Evolutionary conservation across 2,113 vertebrate genomes (phyloP), one percentile per base, ranked within the genome.

Genomic region (Calyptomena viridis): DNA sequence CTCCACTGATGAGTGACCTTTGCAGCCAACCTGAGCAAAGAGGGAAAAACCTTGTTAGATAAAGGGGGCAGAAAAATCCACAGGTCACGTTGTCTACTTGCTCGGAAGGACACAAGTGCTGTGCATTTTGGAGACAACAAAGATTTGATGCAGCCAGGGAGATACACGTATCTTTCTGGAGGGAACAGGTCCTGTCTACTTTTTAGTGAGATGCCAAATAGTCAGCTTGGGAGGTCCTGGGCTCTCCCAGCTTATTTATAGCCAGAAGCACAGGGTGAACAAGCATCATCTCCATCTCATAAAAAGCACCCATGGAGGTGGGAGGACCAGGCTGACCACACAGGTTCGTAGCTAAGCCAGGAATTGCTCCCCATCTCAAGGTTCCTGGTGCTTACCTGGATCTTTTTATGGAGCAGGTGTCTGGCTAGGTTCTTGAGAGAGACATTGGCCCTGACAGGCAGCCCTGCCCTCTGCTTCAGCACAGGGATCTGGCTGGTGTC

Each of bases 1-100:
- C 90, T 99, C 99, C 72, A 99, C 98, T 0, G 99, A 99, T 0
- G 98, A 99, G 97, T 99, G 99, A 6, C 99, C 99, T 2, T 64
- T 84, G n/a, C 16, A 93, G 69, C 98, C 98, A 4, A 95, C 96
- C 99, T 99, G 97, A 37, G 15, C 7, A 93, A 67, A 95, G 12
- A 14, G 25, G 25, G 8, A 9, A 25, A 94, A 50, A 14, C 42
- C 44, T 28, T 0, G 0, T 88, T 87, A 94, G 75, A 25, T 11
- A 53, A 46, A 71, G 8, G 2, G 14, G 24, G 7, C 17, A 33
- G 23, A 75, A 78, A 79, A 88, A 33, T 37, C 39, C 31, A 33
- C 37, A 42, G 6, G 11, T 40, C 23, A 25, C 0, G 5, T 10
- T 9, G 8, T 46, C 19, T 64, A 25, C 44, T 82, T 47, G n/a